phyloP scores from a whole-genome alignment of 2,113 vertebrate genomes.

The Gnathonemus longibarbis region DNA sequence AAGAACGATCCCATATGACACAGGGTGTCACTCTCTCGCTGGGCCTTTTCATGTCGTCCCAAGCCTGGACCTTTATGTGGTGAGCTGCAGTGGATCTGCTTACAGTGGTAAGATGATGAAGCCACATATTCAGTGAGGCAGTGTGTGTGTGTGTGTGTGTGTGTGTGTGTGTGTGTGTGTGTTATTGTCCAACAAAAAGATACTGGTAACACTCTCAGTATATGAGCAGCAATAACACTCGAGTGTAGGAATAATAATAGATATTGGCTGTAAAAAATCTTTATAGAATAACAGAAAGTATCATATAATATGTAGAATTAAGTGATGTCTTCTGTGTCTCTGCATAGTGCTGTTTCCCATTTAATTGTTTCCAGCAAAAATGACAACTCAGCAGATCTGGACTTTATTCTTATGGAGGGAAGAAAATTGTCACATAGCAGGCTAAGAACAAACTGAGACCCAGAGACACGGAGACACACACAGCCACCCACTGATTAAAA shows the following conservation, averaged over 20 bases:
- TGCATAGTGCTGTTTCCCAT: not conserved
- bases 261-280: not conserved
- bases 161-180: not conserved
- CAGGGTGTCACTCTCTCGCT: not conserved
- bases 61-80: not conserved
- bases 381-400: not conserved
- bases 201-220: not conserved
- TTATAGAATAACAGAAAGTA: not conserved
- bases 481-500: not conserved
- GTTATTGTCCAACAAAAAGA: not conserved
- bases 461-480: not conserved
- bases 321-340: not conserved
- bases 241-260: not conserved
- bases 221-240: not conserved
- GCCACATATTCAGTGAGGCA: not conserved
- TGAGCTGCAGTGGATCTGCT: not conserved
- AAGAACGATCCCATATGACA: not conserved
- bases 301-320: not conserved
- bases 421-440: not conserved
- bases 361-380: not conserved
- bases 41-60: not conserved
- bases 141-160: no score
- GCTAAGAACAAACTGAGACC: not conserved
- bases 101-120: not conserved
- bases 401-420: not conserved